Percentiles rank a stretch among this genome's conserved stretches.
Evolutionary conservation across 2,797 vertebrate species (phyloP).

Genomic region (Pterois miles): DNA sequence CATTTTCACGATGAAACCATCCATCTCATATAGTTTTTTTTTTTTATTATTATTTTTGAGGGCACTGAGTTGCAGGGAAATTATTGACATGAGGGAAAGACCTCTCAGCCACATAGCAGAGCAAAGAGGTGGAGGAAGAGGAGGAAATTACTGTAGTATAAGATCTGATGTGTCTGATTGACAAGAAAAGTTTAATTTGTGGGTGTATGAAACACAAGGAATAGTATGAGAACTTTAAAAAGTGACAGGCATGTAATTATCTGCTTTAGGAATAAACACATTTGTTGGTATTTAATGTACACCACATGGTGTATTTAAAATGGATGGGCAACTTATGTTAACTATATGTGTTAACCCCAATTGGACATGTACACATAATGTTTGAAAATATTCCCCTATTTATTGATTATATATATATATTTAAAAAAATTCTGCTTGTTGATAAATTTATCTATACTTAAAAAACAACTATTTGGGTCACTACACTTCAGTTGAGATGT

Average conservation of each 20-base stretch:
- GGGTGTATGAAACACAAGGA: slow-evolving; percentile 19
- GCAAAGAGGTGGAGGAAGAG: slow-evolving; percentile 29
- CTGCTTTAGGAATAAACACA: slow-evolving; percentile 1
- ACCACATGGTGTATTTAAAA: slow-evolving; percentile 25
- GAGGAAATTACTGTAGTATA: slow-evolving; percentile 32
- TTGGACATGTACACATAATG: background rate
- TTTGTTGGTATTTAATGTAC: slow-evolving; percentile 1
- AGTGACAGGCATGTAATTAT: slow-evolving; percentile 16
- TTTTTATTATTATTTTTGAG: slow-evolving; percentile 35
- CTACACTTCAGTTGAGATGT: background rate
- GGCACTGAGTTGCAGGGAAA: slow-evolving; percentile 41
- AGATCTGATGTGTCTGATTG: slow-evolving; percentile 38
- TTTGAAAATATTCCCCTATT: background rate
- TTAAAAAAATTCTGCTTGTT: background rate
- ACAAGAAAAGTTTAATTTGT: slow-evolving; percentile 31
- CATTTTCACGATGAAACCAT: slow-evolving; percentile 24
- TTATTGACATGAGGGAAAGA: slow-evolving; percentile 31
- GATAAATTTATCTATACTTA: background rate
- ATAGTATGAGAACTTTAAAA: slow-evolving; percentile 16
- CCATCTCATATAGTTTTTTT: slow-evolving; percentile 6
- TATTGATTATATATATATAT: background rate
- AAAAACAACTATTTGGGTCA: background rate
- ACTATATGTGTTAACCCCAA: background rate
- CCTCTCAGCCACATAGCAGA: slow-evolving; percentile 34
- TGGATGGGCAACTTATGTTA: background rate